A percentile compares a stretch with the other conserved stretches of the same genome.
Evolutionary conservation across 2,797 vertebrate species (phyloP).

Genomic region (Amblyraja radiata): DNA sequence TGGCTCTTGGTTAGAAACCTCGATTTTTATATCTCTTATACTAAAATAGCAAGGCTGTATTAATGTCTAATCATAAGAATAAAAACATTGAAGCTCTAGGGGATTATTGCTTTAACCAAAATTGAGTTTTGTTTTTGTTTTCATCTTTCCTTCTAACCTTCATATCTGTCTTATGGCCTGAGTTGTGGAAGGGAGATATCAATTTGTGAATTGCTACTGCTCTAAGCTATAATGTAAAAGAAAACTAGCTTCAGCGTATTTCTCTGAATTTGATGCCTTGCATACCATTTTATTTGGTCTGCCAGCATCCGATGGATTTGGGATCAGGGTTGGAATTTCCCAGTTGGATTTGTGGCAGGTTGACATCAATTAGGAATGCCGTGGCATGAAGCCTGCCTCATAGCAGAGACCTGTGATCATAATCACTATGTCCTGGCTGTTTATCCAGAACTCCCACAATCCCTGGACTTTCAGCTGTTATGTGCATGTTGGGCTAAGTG

Average conservation of each 20-base stretch:
- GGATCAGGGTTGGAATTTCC: neutral
- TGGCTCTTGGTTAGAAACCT: neutral
- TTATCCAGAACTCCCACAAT: slow-evolving; percentile 20
- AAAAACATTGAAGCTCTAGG: neutral
- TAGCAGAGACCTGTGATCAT: slow-evolving; percentile 26
- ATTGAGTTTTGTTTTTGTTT: neutral
- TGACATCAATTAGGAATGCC: slow-evolving; percentile 10
- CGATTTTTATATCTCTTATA: neutral
- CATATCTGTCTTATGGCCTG: neutral
- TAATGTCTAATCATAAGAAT: neutral
- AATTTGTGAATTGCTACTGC: neutral
- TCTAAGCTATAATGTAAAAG: neutral
- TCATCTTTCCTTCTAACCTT: neutral
- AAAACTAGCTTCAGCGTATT: neutral
- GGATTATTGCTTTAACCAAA: neutral
- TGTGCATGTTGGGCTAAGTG: neutral
- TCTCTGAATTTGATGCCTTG: neutral
- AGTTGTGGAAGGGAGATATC: neutral
- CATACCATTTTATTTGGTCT: neutral
- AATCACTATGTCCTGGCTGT: slow-evolving; percentile 4
- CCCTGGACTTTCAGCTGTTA: neutral
- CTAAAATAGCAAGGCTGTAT: neutral
- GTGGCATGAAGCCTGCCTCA: neutral
- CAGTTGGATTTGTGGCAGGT: neutral
- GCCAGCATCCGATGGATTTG: neutral